Base-by-base conservation (phyloP, 2,888 invertebrate genomes). In the Cryptus armator region DNA sequence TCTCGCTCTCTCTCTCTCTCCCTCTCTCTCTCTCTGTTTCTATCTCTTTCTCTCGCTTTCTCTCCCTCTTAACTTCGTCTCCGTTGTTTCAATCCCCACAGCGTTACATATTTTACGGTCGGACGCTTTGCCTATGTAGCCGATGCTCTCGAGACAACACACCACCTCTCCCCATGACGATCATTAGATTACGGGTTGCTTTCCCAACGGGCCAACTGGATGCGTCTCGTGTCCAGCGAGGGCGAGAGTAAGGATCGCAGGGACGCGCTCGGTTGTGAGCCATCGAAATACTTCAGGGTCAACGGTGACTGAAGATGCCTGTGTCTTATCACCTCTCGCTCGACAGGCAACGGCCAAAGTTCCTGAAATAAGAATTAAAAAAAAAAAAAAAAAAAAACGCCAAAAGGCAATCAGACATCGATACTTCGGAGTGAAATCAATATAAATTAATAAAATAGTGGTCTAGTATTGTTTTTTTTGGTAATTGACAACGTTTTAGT, bases 271-370 rank as follows among this genome's bases (percentile, higher is more conserved):
- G 95, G 95, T 85, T 94, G 94, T 89, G 94, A 94, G 90, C 94
- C 94, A 91, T 94, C 94, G 87, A 94, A 94, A 92, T 95, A 95
- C 91, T 95, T 95, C 91, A 94, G 94, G 89, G 95, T 95, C 94
- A 95, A 92, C 89, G 96, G 96, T 92, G 96, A 96, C 94, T 96
- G 96, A 93, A 96, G 94, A 94, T 96, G 96, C 93, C 95, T 95
- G 94, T 96, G 96, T 94, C 95, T 95, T 92, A 96, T 96, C 93
- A 96, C 95, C 95, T 96, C 96, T 92, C 96, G 95, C 95, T 96
- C 96, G 93, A 95, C 95, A 95, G 95, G 95, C 92, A 95, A 93
- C 92, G 95, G 95, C 95, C 95, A 95, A 90, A 95, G 94, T 93
- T 95, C 95, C 95, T 95, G 90, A 46, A 72, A 72, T 71, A 64